Base-by-base conservation (phyloP, 2,888 invertebrate species). In the Adineta ricciae region DNA sequence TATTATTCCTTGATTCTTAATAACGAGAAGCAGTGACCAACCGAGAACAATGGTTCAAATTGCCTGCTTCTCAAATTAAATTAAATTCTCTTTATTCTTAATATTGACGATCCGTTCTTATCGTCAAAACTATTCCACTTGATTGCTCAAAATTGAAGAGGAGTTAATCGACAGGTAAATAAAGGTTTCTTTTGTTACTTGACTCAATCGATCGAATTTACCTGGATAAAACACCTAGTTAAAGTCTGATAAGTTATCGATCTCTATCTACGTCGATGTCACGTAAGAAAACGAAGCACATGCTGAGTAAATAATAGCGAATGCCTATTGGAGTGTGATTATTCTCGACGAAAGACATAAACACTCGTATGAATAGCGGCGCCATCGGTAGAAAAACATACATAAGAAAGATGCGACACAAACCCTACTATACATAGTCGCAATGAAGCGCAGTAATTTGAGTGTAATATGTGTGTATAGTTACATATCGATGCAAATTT, bases 1-100 rank as follows among this genome's bases (percentile, higher is more conserved):
- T 19, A 32, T 32, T 64, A 64, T 64, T 64, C 27, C 32, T 64
- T 64, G 19, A 32, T 32, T 64, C 3, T 16, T 16, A 19, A 32
- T 19, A 7, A 32, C 32, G 32, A 64, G 64, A 64, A 64, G 64
- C 64, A 64, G 64, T 64, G 32, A 64, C 16, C 64, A 32, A 16
- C 16, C 1, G 32, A 27, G 64, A 64, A 64, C 64, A 32, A 64
- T 64, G 32, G 32, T 64, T 64, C 64, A 64, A 64, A 32, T 64
- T 64, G 64, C 27, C 64, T 64, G 64, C 64, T 64, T 64, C 64
- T 64, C 64, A 64, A 27, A 64, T 64, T 64, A 64, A 64, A 32
- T 64, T 64, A 19, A 64, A 64, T 64, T 32, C 32, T n/a, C 11
- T 46, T 64, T 19, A 32, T 52, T 21, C 14, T 32, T 32, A 27